Base-by-base conservation (phyloP, 2,888 invertebrate species). In the Luperina testacea region DNA sequence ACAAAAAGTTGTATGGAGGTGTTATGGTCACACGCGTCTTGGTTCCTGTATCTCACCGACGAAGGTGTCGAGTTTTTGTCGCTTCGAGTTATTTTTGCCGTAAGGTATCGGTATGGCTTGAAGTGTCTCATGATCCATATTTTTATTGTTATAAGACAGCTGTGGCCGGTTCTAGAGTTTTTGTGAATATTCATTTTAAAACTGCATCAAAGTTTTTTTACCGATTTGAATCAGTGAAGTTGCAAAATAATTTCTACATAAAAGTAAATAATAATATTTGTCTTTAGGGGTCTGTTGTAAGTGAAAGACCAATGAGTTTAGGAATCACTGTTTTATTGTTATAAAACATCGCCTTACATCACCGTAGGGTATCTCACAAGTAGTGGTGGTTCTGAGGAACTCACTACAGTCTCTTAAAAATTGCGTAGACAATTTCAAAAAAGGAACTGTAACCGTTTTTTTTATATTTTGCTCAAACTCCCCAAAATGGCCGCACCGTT, bases 1-100 rank as follows among this genome's bases (percentile, higher is more conserved):
- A 45, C 71, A 85, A 85, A 85, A 85, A 85, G 72, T 85, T 71
- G 87, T 45, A 45, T 24, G 32, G 6, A 83, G 70, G 84, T 84
- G 84, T 76, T 76, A 85, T 85, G 87, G 77, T 87, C 87, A 87
- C 85, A 85, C 85, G 80, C 73, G 51, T 61, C 68, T 63, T 51
- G 69, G 80, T 87, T 85, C 84, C 85, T 78, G 87, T 76, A 72
- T 76, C 48, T 72, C 63, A 77, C 76, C 51, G 63, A 57, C 57
- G 63, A 72, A 80, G 65, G 84, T 85, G 80, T 86, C 80, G 67
- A 48, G 87, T 85, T 85, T 85, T 85, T 85, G 77, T 77, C 72
- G 13, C 57, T n/a, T 51, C 32, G 24, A 70, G 68, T 45, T 74
- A 86, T 83, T 82, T 86, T 69, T 48, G 13, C 72, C 63, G 64